A percentile compares a stretch with the other conserved stretches of the same genome.
Evolutionary conservation across 2,113 vertebrate species (phyloP).

Genomic region (Ranitomeya variabilis): DNA sequence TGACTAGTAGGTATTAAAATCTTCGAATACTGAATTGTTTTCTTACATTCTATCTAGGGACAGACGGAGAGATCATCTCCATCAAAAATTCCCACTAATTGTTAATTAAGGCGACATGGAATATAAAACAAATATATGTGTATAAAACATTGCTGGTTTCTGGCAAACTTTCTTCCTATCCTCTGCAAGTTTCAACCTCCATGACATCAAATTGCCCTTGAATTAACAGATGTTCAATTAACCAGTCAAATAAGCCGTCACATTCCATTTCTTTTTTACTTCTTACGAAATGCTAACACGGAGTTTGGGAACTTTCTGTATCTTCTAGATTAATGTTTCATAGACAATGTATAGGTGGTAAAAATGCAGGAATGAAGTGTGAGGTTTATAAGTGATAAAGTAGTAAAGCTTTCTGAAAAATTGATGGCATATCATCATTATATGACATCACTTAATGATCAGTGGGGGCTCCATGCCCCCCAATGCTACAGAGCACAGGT

Average conservation of each 20-base stretch:
- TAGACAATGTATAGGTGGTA: neutral
- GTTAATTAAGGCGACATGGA: neutral
- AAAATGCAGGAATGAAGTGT: neutral
- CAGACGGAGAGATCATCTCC: neutral
- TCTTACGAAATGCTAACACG: constrained; percentile 42
- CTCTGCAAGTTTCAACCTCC: constrained; percentile 50
- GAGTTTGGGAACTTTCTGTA: constrained; percentile 23
- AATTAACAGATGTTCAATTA: constrained; percentile 56
- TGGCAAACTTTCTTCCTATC: constrained; percentile 22
- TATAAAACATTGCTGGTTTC: neutral
- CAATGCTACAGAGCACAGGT: no score
- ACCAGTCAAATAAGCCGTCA: constrained; percentile 53
- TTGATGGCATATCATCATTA: no score
- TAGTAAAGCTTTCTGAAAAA: no score
- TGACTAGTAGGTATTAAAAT: no score
- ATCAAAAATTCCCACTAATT: neutral
- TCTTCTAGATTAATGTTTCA: neutral
- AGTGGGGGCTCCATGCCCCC: no score
- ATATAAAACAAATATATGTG: constrained; percentile 2
- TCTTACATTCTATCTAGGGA: no score
- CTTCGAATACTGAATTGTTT: no score
- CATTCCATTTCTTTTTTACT: constrained; percentile 45
- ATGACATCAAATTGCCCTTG: constrained; percentile 46
- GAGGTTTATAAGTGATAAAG: neutral
- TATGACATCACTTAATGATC: no score